phyloP scores from a whole-genome alignment of 2,888 invertebrate species.

The Drosophila cognata region DNA sequence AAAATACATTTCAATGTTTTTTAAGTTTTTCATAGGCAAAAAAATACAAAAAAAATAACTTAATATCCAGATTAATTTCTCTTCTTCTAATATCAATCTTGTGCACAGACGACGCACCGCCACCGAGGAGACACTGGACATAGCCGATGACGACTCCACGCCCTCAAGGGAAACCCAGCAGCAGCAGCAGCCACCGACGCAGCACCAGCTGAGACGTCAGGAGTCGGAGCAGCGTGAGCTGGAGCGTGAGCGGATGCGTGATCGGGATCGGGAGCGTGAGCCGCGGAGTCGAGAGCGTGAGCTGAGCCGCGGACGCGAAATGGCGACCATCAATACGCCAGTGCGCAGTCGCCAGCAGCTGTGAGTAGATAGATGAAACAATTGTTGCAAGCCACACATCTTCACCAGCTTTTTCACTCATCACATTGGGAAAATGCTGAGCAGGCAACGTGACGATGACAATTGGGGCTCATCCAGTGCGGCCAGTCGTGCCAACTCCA shows the following conservation, averaged over 20 bases:
- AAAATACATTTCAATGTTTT: too few species aligned
- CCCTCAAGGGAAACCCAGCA: constrained; percentile 54
- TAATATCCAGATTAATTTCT: too few species aligned
- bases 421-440: constrained; percentile 30
- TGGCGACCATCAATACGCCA: constrained; percentile 65
- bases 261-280: constrained; percentile 55
- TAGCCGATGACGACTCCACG: constrained; percentile 71
- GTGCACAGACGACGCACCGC: constrained; percentile 74
- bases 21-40: too few species aligned
- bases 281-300: constrained; percentile 73
- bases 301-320: constrained; percentile 72
- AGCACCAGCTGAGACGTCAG: constrained; percentile 49
- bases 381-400: constrained; percentile 5
- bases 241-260: constrained; percentile 59
- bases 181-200: constrained; percentile 42
- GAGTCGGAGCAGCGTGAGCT: constrained; percentile 50
- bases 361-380: constrained; percentile 61
- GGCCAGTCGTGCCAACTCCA: constrained; percentile 79
- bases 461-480: constrained; percentile 81
- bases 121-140: constrained; percentile 81
- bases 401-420: constrained; percentile 36
- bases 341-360: constrained; percentile 74
- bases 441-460: constrained; percentile 77
- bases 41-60: too few species aligned
- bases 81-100: background rate